These are phyloP conservation scores for Tinea semifulvella DNA, from an alignment of 2,888 invertebrate genomes.

Conservation along the genomic window DNA sequence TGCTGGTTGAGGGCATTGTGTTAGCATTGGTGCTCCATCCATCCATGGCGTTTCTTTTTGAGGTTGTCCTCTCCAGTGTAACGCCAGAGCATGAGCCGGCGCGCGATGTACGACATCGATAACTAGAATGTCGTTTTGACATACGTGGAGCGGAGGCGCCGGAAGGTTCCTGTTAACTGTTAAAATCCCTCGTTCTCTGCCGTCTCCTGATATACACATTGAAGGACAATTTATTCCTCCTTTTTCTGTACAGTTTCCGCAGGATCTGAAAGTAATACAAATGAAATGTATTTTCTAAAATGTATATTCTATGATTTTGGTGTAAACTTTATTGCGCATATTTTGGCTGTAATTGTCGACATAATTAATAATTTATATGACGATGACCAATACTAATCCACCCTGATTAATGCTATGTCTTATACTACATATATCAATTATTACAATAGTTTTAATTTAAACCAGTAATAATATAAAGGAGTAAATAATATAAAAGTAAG, in stretches of 20 bases:
- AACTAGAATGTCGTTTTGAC: conserved; percentile 78
- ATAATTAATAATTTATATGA: no score
- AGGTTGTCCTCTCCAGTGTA: conserved; percentile 86
- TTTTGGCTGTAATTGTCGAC: no score
- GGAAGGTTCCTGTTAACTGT: conserved; percentile 74
- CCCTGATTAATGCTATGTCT: no score
- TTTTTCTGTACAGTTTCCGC: conserved; percentile 72
- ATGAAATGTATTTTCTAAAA: not conserved
- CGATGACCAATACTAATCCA: no score
- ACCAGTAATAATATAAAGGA: no score
- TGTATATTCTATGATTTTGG: no score
- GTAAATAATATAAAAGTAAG: no score
- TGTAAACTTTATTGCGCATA: no score
- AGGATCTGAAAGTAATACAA: conserved; percentile 57
- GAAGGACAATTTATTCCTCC: conserved; percentile 65
- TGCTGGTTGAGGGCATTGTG: conserved; percentile 79
- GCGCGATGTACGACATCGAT: conserved; percentile 80
- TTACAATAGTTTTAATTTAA: no score
- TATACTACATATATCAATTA: no score
- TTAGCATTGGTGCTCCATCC: conserved; percentile 82
- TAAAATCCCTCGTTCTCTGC: conserved; percentile 69
- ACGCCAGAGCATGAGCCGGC: conserved; percentile 73
- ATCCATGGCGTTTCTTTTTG: conserved; percentile 74
- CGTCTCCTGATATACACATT: conserved; percentile 73
- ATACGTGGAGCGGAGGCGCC: conserved; percentile 71